Evolutionary conservation across 2,797 vertebrate species (phyloP).

Genomic region (Zenarchopterus dispar): DNA sequence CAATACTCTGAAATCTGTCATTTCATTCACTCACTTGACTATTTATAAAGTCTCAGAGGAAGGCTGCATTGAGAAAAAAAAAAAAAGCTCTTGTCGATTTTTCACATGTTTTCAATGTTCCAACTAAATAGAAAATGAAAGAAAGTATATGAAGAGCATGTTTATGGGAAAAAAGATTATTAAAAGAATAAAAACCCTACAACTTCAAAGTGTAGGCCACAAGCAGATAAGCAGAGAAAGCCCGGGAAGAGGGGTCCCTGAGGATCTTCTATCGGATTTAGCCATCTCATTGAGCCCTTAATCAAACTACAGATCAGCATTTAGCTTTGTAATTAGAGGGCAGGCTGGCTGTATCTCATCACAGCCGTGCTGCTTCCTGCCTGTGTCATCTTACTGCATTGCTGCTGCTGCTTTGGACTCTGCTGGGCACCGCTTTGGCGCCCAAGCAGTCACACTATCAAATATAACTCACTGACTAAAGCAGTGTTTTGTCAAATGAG

Average conservation of each 20-base stretch:
- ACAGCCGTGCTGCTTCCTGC: conserved; percentile 71
- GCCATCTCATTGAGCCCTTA: conserved; percentile 23
- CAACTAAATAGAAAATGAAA: neutral
- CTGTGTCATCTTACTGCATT: conserved; percentile 20
- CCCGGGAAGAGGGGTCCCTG: conserved; percentile 28
- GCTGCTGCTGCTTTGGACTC: conserved; percentile 19
- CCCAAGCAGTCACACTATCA: conserved; percentile 7
- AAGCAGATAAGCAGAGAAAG: conserved; percentile 34
- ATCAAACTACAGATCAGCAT: conserved; percentile 69
- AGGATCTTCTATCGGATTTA: conserved; percentile 60
- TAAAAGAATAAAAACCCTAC: conserved; percentile 17
- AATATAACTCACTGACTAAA: neutral
- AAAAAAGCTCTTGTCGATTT: neutral
- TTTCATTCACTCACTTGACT: conserved; percentile 35
- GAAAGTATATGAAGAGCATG: neutral
- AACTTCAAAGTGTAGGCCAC: conserved; percentile 45
- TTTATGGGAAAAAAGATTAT: conserved; percentile 23
- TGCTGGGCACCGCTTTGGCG: conserved; percentile 4
- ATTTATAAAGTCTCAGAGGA: conserved; percentile 30
- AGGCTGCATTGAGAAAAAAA: neutral
- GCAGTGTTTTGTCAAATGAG: neutral
- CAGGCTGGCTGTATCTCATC: conserved; percentile 57
- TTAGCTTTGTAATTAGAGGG: conserved; percentile 72
- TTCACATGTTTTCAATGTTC: neutral
- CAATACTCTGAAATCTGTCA: conserved; percentile 32